Base-by-base conservation (phyloP, 2,113 vertebrate species). In the Ceyx cyanopectus region DNA sequence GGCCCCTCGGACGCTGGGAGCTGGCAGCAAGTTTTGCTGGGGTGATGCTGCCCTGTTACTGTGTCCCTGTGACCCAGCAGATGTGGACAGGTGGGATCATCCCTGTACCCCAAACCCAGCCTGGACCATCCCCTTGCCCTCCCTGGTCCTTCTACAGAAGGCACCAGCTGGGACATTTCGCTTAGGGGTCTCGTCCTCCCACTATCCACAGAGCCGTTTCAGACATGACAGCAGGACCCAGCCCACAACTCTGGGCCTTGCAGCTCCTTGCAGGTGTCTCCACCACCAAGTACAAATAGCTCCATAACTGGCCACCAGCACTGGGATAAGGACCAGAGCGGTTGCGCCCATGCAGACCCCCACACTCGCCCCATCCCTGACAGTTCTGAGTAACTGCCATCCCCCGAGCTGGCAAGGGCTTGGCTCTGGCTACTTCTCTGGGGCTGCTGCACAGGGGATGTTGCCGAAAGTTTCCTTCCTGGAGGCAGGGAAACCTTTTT, bases 381-480 rank as follows among this genome's bases (percentile, higher is more conserved):
- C 85, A 57, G 83, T 76, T 40, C 68, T 5, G 20, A 40, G 84
- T 86, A 62, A 77, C 81, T 54, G 65, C 84, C 21, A 1, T 5
- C 43, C 37, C 65, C 21, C 6, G 40, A 32, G 76, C 70, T 30
- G 79, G 32, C 10, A 3, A 32, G n/a, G 32, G 62, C n/a, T 85
- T 14, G 3, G 66, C 93, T 87, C 51, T 6, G 23, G 61, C 65
- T 43, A 73, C 75, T 15, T 37, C 70, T 75, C 34, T 14, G 73
- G 11, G 41, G 29, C 50, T 66, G 84, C 92, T 32, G 56, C 65
- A 24, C 27, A 2, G 68, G 58, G 50, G 79, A 75, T 54, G 16
- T 34, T 85, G 90, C 75, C 90, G 79, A 93, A 87, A 96, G 68
- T 96, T 93, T 91, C 90, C 72, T 68, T 90, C 63, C 94, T 18